Conservation (phyloP, 2,113 vertebrate species). For the Corydoras sp. region DNA sequence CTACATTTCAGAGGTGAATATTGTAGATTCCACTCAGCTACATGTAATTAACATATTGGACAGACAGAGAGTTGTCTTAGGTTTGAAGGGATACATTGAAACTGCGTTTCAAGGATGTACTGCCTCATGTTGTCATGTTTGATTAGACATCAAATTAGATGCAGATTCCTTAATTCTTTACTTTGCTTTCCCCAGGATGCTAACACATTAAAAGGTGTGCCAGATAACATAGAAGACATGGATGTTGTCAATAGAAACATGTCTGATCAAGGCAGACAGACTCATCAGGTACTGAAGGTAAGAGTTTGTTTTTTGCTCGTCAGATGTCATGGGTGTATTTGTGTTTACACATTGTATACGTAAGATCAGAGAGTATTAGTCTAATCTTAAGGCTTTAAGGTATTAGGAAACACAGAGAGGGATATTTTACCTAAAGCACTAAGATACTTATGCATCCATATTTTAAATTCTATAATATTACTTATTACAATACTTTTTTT, state of each 20-base stretch:
- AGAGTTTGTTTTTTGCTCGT: constrained; percentile 13
- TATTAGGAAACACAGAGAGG: too few relatives aligned
- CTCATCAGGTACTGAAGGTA: constrained; percentile 65
- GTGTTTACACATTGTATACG: too few relatives aligned
- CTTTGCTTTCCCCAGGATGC: constrained; percentile 54
- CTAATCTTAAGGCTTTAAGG: too few relatives aligned
- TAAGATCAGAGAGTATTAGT: too few relatives aligned
- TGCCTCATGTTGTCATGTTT: neutral
- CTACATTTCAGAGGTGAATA: too few relatives aligned
- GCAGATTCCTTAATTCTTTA: constrained; percentile 12
- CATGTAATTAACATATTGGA: too few relatives aligned
- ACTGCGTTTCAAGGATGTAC: neutral
- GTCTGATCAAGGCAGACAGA: constrained; percentile 45
- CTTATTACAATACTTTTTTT: too few relatives aligned
- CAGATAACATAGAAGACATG: constrained; percentile 58
- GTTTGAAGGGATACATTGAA: neutral
- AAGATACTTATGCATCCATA: too few relatives aligned
- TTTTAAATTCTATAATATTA: too few relatives aligned
- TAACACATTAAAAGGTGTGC: constrained; percentile 52
- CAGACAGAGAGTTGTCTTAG: too few relatives aligned
- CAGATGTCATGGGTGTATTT: neutral
- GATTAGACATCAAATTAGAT: neutral
- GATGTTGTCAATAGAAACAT: constrained; percentile 65
- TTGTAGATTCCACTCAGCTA: too few relatives aligned
- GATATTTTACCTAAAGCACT: too few relatives aligned